Conservation (phyloP, 1,140 invertebrate genomes). For the Chironomus tepperi region DNA sequence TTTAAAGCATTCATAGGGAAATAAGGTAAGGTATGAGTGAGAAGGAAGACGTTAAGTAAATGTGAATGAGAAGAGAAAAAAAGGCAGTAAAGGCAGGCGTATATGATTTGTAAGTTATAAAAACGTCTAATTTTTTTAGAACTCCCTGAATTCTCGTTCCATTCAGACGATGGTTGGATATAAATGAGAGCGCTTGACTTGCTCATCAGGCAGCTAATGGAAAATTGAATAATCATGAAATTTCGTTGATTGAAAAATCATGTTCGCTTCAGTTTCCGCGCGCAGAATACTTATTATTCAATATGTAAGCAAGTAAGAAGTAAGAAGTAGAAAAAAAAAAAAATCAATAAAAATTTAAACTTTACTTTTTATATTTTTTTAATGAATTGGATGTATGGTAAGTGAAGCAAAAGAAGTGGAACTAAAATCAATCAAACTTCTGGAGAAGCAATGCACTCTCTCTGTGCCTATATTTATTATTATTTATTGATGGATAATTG, state of each 20-base stretch:
- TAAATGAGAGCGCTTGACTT: conserved; percentile 18
- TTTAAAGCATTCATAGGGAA: neutral
- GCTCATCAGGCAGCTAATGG: conserved; percentile 22
- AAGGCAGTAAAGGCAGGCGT: neutral
- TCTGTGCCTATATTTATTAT: too few relatives aligned
- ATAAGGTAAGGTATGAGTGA: neutral
- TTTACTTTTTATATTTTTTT: neutral
- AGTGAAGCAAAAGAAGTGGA: neutral
- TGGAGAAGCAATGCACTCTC: neutral
- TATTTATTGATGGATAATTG: too few relatives aligned
- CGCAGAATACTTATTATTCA: neutral
- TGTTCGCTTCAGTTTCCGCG: conserved; percentile 9
- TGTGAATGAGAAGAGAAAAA: too few relatives aligned
- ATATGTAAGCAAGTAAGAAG: neutral
- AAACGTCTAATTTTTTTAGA: neutral
- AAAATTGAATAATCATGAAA: conserved; percentile 21
- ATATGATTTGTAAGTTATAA: neutral
- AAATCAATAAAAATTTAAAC: neutral
- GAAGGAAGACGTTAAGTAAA: too few relatives aligned
- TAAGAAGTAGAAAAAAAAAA: neutral
- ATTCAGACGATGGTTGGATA: neutral
- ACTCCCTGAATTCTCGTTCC: conserved; percentile 17
- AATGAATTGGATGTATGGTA: too few relatives aligned
- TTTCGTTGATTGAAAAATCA: conserved; percentile 23
- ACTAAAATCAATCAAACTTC: conserved; percentile 23